phyloP scores from a whole-genome alignment of 2,888 invertebrate species.

The Drosophila mettleri region DNA sequence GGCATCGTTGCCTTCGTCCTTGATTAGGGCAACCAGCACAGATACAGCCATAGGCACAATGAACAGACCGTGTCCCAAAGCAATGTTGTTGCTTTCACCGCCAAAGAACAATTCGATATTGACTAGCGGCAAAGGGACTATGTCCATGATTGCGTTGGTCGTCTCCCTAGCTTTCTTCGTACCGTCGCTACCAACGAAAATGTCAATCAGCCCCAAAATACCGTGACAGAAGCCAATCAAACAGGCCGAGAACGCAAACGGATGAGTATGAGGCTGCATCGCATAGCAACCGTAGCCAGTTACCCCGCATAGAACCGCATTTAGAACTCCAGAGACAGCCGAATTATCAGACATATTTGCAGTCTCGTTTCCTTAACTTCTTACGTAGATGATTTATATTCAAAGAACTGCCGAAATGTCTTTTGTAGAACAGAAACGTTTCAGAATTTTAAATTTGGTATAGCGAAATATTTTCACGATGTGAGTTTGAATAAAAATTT shows the following conservation, averaged over 20 bases:
- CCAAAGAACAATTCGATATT: conserved; percentile 70
- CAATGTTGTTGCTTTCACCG: conserved; percentile 65
- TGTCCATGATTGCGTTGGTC: conserved; percentile 58
- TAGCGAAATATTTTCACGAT: conserved; percentile 1
- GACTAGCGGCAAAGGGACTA: conserved; percentile 72
- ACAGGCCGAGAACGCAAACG: conserved; percentile 75
- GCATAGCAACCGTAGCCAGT: conserved; percentile 65
- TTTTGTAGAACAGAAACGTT: no score
- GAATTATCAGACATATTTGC: conserved; percentile 54
- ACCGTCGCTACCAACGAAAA: conserved; percentile 19
- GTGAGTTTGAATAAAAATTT: conserved; percentile 9
- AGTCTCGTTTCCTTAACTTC: background rate
- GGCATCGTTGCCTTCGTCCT: conserved; percentile 18
- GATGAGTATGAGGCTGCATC: conserved; percentile 58
- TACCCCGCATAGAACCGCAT: conserved; percentile 65
- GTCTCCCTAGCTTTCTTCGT: conserved; percentile 21
- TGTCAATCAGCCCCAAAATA: conserved; percentile 53
- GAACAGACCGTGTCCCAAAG: conserved; percentile 76
- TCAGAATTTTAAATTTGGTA: conserved; percentile 8
- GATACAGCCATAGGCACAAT: conserved; percentile 72
- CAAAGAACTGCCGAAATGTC: background rate
- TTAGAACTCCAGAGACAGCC: conserved; percentile 40
- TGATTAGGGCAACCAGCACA: conserved; percentile 33
- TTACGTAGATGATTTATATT: background rate
- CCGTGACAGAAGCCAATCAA: conserved; percentile 76